Evolutionary conservation across 1,140 invertebrate genomes (phyloP).

Genomic region (Ruditapes philippinarum): DNA sequence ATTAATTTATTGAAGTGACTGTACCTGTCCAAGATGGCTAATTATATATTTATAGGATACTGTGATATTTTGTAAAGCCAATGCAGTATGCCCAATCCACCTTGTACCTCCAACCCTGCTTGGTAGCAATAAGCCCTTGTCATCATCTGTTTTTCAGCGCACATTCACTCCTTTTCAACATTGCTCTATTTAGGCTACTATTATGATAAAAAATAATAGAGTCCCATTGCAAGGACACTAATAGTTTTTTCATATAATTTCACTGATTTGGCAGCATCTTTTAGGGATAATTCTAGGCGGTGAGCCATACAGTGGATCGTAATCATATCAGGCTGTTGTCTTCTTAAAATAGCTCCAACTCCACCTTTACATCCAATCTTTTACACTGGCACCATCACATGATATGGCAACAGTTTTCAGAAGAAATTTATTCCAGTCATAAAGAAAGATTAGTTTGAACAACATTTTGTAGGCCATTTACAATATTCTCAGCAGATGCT

Average conservation of each 20-base stretch:
- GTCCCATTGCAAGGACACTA: conserved; percentile 19
- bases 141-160: background rate
- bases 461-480: background rate
- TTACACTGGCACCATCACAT: conserved; percentile 62
- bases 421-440: background rate
- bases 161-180: background rate
- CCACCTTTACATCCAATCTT: background rate
- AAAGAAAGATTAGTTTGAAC: background rate
- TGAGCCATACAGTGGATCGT: conserved; percentile 60
- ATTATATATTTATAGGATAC: background rate
- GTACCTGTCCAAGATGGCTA: background rate
- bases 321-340: conserved; percentile 41
- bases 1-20: too few species aligned
- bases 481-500: conserved; percentile 20
- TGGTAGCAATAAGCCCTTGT: background rate
- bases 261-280: conserved; percentile 10
- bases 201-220: conserved; percentile 69
- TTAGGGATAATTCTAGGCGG: conserved; percentile 50
- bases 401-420: conserved; percentile 25
- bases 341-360: conserved; percentile 33
- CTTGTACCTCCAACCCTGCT: background rate
- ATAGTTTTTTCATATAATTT: conserved; percentile 53
- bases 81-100: background rate
- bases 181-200: conserved; percentile 44
- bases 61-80: background rate